Conservation (phyloP, 2,797 vertebrate species). For the Tolypeutes matacus region DNA sequence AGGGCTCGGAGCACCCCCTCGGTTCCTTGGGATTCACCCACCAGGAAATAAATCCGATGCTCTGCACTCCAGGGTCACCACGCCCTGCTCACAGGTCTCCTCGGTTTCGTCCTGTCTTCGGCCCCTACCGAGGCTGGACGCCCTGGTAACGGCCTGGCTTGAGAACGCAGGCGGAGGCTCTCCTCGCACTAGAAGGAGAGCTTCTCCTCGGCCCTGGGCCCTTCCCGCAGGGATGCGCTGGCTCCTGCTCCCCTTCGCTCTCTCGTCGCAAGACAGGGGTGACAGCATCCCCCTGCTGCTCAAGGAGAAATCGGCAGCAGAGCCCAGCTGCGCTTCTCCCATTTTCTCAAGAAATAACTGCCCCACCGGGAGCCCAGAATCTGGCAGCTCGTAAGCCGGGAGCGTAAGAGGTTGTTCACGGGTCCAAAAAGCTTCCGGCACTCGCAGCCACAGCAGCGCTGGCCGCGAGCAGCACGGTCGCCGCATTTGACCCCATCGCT, state of each 20-base stretch:
- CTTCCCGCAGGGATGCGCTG: not conserved
- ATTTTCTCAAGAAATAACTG: not conserved
- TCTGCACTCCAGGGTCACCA: not conserved
- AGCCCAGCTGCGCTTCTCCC: not conserved
- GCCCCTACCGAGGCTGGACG: conserved; percentile 9
- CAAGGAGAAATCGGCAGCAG: not conserved
- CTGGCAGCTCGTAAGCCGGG: not conserved
- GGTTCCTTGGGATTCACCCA: conserved; percentile 37
- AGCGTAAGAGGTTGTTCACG: not conserved
- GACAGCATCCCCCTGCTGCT: not conserved
- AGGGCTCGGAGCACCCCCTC: conserved; percentile 45
- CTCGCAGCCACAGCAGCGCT: not conserved
- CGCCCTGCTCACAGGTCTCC: not conserved
- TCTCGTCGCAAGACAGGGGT: not conserved
- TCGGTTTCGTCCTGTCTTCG: conserved; percentile 33
- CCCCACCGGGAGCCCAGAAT: not conserved
- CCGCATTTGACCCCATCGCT: not conserved
- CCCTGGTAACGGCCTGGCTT: not conserved
- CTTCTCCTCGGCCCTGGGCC: not conserved
- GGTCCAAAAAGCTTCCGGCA: not conserved
- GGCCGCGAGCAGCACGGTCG: not conserved
- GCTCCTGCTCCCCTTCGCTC: not conserved
- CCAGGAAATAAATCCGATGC: conserved; percentile 62
- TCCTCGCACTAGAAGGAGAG: not conserved
- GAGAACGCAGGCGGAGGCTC: not conserved